Base-by-base conservation (phyloP, 2,888 invertebrate genomes). In the Cremastinae sp. region DNA sequence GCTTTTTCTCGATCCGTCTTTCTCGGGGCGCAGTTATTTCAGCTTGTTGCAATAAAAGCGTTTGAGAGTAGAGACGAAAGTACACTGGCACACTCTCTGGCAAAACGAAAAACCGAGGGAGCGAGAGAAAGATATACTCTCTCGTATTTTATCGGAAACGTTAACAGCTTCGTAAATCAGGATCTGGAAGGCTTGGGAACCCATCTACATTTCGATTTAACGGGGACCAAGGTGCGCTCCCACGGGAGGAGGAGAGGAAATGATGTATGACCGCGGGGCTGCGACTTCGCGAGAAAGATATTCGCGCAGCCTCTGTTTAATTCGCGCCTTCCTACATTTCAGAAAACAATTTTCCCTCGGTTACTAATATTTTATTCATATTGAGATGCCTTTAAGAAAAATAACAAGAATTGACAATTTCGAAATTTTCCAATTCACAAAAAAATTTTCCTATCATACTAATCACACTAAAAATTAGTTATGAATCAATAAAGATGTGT, bases 61-160 rank as follows among this genome's bases (percentile, higher is more conserved):
- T 14, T 9, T 18, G 12, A 28, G 59, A 22, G 12, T 4, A 14
- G 16, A 18, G 18, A 20, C 1, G 1, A 8, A 10, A n/a, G n/a
- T n/a, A n/a, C n/a, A n/a, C 10, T 41, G 2, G n/a, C 41, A 5
- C 28, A 28, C 28, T n/a, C 28, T 28, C 28, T 5, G 35, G 12
- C n/a, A 2, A 7, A 12, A 12, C 37, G 45, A 41, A 59, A 41
- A 66, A 78, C 51, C 47, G 55, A 22, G 74, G 74, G 82, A 65
- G 56, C 37, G 45, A 14, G 37, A 47, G 9, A 7, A 16, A 61
- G 49, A 28, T 51, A 28, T 12, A 20, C 56, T 18, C 8, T 58
- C 82, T 84, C 84, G 84, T 87, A 86, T 87, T 88, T 87, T 86
- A 88, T 88, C 86, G 87, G 84, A 85, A 83, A 86, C 86, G 83